Base-by-base conservation (phyloP, 2,797 vertebrate genomes). In the Trachurus trachurus region DNA sequence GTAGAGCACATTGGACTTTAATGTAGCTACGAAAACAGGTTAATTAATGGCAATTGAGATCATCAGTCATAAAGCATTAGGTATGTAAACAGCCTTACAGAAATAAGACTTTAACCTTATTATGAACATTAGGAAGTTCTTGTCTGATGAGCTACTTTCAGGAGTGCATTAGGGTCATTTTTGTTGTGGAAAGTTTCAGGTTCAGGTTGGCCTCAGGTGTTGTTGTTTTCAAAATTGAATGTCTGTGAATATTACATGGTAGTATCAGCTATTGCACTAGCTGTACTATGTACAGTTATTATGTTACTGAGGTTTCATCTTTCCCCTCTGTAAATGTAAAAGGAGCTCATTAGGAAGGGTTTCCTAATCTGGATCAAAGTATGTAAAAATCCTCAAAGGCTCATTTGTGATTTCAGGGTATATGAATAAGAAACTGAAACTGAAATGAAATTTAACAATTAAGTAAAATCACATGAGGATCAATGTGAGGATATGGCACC, bases 1-100 rank as follows among this genome's bases (percentile, higher is more conserved):
- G 13, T 65, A 34, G 7, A 22, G 39, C 26, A 45, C 19, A 31
- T 34, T 61, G 49, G n/a, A 74, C 45, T 59, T 82, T 54, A 54
- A 80, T 67, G 21, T n/a, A 49, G 45, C 45, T 49, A 34, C 21
- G 66, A 42, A 47, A 63, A 76, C 44, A 39, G 4, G 26, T 76
- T 81, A 9, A 81, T 73, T 68, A 75, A 42, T 34, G 61, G 58
- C 49, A 72, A 45, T 4, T 50, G 21, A 74, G 80, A 81, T 76
- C 59, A 50, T 44, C 22, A 73, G 39, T 59, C 58, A 69, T 56
- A 64, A 71, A 45, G 16, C 22, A 59, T 0, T 15, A n/a, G 17
- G 13, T 31, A 45, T 42, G 61, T 67, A 62, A 64, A 73, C 39
- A 62, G 56, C 59, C 29, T 47, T 45, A 21, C 64, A 47, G 26